Evolutionary conservation across 2,888 invertebrate genomes (phyloP).

Genomic region (Agrochola macilenta): DNA sequence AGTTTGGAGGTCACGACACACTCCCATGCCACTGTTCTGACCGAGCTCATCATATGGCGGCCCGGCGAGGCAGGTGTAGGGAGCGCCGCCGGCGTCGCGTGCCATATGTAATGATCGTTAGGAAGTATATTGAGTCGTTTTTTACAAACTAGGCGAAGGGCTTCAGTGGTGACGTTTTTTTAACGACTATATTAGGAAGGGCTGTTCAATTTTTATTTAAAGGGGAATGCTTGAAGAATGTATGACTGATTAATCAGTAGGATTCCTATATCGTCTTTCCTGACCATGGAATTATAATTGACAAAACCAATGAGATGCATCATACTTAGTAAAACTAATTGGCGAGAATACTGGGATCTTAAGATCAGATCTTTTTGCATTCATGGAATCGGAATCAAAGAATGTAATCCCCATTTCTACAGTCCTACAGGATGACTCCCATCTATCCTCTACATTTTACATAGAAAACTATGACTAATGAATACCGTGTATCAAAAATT

Average conservation of each 20-base stretch:
- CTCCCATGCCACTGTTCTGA: conserved; percentile 47
- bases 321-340: not conserved
- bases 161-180: conserved; percentile 40
- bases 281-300: not conserved
- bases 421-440: not conserved
- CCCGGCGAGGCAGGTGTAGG: conserved; percentile 71
- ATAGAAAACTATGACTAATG: conserved; percentile 31
- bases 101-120: conserved; percentile 61
- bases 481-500: conserved; percentile 40
- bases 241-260: not conserved
- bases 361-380: not conserved
- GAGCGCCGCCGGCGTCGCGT: conserved; percentile 54
- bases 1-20: conserved; percentile 69
- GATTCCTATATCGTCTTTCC: not conserved
- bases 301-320: not conserved
- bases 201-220: not conserved
- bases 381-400: not conserved
- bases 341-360: not conserved
- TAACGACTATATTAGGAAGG: conserved; percentile 23
- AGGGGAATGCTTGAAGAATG: not conserved
- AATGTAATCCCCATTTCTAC: not conserved
- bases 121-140: conserved; percentile 30
- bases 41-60: conserved; percentile 74
- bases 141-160: conserved; percentile 46
- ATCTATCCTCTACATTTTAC: not conserved